Evolutionary conservation across 1,140 invertebrate species (phyloP).

Genomic region (Pogonognathellus flavescens): DNA sequence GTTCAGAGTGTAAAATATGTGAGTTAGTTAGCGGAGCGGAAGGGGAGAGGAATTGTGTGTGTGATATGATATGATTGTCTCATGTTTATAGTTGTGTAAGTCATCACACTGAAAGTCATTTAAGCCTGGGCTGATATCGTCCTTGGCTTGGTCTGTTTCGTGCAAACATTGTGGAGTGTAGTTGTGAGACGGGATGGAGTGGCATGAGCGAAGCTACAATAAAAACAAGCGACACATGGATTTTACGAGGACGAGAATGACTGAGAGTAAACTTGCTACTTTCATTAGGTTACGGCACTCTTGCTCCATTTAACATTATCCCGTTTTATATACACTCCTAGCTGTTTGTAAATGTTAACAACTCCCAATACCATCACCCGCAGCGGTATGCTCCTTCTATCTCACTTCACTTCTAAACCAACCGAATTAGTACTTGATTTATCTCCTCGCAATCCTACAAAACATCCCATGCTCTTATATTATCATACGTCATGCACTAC

Average conservation of each 20-base stretch:
- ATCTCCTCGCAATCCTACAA: no score
- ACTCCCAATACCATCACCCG: neutral
- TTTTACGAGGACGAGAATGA: slow-evolving; percentile 32
- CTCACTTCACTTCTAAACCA: no score
- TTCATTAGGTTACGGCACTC: slow-evolving; percentile 36
- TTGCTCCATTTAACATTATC: slow-evolving; percentile 45
- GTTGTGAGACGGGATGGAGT: neutral
- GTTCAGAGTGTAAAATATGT: no score
- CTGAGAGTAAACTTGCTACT: slow-evolving; percentile 37
- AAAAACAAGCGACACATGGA: slow-evolving; percentile 43
- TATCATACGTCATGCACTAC: no score
- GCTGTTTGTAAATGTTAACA: neutral
- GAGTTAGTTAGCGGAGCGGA: neutral
- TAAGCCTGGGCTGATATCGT: neutral
- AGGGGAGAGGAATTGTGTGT: neutral
- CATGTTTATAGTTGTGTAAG: neutral
- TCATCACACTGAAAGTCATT: neutral
- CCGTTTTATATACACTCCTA: slow-evolving; percentile 23
- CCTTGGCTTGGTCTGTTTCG: neutral
- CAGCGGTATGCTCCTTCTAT: neutral
- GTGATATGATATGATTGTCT: no score
- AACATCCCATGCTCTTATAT: no score
- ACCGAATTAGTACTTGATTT: no score
- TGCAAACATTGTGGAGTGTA: no score
- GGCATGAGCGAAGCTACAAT: slow-evolving; percentile 30